Evolutionary conservation across 2,888 invertebrate genomes (phyloP), one percentile per base, ranked within the genome.

Genomic region (Thera britannica): DNA sequence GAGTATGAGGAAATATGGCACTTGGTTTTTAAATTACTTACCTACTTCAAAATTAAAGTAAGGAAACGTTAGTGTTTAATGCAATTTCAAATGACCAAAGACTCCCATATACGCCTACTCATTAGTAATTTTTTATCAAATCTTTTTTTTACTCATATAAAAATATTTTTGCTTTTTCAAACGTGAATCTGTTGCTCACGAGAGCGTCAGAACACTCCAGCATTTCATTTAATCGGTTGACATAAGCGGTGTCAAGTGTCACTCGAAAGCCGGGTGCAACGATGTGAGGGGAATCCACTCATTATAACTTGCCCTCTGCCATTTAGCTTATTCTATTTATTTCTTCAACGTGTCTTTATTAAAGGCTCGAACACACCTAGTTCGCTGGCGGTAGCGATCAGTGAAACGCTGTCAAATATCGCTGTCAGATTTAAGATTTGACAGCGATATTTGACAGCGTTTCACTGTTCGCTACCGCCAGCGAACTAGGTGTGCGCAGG

Each of bases 201-300:
- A 57, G 63, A 52, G 46, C 63, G 41, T 52, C 57, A 12, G 12
- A 11, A n/a, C 35, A 12, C 34, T 9, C 34, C 49, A 59, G 35
- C 44, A 44, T 59, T 65, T 65, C 38, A 60, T 60, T 60, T 57
- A 61, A 65, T 66, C 61, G 57, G 56, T 61, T 66, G 64, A 62
- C 66, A 58, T 56, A 68, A 72, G 68, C 66, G 63, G 52, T 65
- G 68, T 74, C 69, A 73, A 71, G 67, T 67, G 67, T 59, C 70
- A 66, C 65, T 60, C 56, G 55, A 36, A 55, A 52, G 66, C 58
- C 52, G 61, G 34, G 61, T 57, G 67, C 67, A 71, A 58, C 68
- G 54, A 62, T 59, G 71, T 65, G 23, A 46, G 36, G 2, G 5
- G 23, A 55, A 9, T 1, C 11, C 38, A 11, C n/a, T 56, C 36